phyloP scores from a whole-genome alignment of 2,113 vertebrate genomes.

The Pteropus alecto region DNA sequence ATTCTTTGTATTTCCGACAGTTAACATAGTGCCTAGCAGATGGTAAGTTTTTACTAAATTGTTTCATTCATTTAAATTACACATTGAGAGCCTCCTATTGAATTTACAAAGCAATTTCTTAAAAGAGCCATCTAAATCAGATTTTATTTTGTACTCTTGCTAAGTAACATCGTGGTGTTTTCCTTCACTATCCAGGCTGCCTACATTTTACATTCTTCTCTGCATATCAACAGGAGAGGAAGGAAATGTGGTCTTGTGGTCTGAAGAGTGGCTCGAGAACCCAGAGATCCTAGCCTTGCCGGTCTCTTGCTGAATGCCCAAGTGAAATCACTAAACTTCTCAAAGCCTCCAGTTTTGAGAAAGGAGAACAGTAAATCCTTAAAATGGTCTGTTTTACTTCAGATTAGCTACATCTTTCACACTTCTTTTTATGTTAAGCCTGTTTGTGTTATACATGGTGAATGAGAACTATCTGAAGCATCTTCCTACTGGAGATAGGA shows the following conservation, averaged over 20 bases:
- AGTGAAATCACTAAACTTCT: neutral
- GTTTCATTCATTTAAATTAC: neutral
- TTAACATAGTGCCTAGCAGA: neutral
- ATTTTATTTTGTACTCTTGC: neutral
- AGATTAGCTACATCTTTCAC: neutral
- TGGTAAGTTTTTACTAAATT: neutral
- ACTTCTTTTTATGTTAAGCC: neutral
- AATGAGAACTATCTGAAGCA: neutral
- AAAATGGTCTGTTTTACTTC: neutral
- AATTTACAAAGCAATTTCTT: neutral
- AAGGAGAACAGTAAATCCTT: neutral
- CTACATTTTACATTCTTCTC: neutral
- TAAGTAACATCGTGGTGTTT: neutral
- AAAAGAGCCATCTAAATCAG: conserved; percentile 28
- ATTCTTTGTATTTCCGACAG: neutral
- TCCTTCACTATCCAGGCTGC: neutral
- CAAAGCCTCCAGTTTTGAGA: neutral
- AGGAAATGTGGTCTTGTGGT: conserved; percentile 33
- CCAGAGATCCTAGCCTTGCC: neutral
- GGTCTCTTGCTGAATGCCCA: neutral
- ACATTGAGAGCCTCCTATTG: neutral
- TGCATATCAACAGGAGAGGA: neutral
- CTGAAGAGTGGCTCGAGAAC: neutral
- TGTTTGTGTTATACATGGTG: neutral
- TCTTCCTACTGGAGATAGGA: neutral